phyloP scores from a whole-genome alignment of 2,888 invertebrate genomes.

The Cosmorhoe ocellata region DNA sequence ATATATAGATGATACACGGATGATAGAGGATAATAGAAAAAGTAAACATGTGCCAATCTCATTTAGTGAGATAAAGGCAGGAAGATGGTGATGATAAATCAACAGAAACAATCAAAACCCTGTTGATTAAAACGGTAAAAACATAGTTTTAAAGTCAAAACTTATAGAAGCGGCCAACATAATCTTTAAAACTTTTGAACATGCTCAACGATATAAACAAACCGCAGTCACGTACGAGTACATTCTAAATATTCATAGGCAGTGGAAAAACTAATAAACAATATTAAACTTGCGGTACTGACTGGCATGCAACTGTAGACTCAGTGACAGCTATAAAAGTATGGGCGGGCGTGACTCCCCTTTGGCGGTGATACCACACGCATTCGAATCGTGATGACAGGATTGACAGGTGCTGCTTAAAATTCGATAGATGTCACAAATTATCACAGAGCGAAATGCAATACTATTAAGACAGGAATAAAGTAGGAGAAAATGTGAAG shows the following conservation, averaged over 20 bases:
- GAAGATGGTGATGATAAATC: no score
- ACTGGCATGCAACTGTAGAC: neutral
- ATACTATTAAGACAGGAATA: no score
- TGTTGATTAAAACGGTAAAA: no score
- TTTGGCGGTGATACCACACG: conserved; percentile 38
- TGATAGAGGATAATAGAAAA: no score
- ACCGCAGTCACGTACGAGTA: conserved; percentile 44
- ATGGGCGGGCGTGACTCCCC: conserved; percentile 37
- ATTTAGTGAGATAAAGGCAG: no score
- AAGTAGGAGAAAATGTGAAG: neutral
- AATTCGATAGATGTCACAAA: conserved; percentile 27
- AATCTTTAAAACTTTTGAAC: neutral
- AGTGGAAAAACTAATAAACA: conserved; percentile 48
- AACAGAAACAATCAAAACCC: no score
- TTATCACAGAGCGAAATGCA: conserved; percentile 4
- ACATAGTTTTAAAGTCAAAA: no score
- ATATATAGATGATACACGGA: no score
- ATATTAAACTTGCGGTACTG: conserved; percentile 40
- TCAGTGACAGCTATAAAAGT: conserved; percentile 37
- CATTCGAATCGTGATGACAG: conserved; percentile 17
- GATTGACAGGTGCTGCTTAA: conserved; percentile 21
- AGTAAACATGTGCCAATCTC: no score
- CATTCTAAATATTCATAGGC: conserved; percentile 44
- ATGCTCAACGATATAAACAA: conserved; percentile 29
- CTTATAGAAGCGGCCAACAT: neutral